phyloP scores from a whole-genome alignment of 1,140 invertebrate genomes.

The Steinernema feltiae region DNA sequence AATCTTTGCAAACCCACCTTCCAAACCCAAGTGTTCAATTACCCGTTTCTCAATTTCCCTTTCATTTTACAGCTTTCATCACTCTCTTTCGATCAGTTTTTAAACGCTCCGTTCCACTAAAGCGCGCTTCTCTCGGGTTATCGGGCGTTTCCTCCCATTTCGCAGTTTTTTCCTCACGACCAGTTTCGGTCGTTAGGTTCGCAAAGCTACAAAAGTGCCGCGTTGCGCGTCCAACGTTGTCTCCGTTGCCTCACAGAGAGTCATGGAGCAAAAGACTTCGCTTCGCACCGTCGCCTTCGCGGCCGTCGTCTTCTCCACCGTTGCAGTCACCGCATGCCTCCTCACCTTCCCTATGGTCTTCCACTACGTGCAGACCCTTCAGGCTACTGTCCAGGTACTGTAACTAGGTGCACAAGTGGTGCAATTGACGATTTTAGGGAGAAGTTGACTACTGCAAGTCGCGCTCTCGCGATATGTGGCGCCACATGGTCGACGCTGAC shows the following conservation, averaged over 20 bases:
- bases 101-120: not conserved
- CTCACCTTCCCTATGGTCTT: constrained; percentile 56
- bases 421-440: constrained; percentile 22
- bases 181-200: not conserved
- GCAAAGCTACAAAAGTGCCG: not conserved
- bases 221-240: not conserved
- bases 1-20: no score
- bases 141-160: not conserved
- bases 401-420: no score
- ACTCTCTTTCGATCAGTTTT: not conserved
- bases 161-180: not conserved
- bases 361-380: constrained; percentile 55
- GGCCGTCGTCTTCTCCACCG: constrained; percentile 56
- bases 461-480: constrained; percentile 54
- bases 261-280: constrained; percentile 41
- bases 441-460: constrained; percentile 55
- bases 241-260: constrained; percentile 15
- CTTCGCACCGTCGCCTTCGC: constrained; percentile 50
- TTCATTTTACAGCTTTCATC: not conserved
- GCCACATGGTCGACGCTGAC: constrained; percentile 53
- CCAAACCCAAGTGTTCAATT: no score
- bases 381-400: constrained; percentile 51
- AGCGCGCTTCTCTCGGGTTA: not conserved
- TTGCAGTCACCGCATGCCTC: constrained; percentile 56
- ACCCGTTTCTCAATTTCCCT: not conserved